These are phyloP conservation scores for Maccullochella peelii DNA, from an alignment of 2,113 vertebrate species.

Conservation along the genomic window DNA sequence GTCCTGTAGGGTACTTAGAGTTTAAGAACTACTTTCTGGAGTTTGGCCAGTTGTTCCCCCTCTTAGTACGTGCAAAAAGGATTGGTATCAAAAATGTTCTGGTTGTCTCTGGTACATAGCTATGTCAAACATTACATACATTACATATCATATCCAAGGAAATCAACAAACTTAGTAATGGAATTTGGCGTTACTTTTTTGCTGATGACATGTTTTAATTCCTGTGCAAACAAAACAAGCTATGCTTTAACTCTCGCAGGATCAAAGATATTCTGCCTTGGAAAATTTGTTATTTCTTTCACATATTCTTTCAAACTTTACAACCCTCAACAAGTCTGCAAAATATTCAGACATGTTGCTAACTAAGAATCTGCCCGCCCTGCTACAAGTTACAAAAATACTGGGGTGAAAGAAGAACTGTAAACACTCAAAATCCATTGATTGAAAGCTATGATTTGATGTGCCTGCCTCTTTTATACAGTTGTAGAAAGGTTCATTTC, in stretches of 20 bases:
- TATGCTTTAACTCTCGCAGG: not conserved
- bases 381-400: too few species aligned
- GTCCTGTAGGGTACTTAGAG: not conserved
- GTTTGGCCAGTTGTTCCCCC: not conserved
- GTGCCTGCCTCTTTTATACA: not conserved
- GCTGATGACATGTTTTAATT: not conserved
- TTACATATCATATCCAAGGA: not conserved
- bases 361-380: not conserved
- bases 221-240: not conserved
- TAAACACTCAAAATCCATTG: not conserved
- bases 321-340: not conserved
- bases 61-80: conserved; percentile 23
- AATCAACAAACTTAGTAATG: not conserved
- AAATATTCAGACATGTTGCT: not conserved
- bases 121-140: not conserved
- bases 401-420: not conserved
- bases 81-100: conserved; percentile 40
- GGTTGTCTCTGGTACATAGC: not conserved
- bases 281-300: not conserved
- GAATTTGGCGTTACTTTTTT: not conserved
- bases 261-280: not conserved
- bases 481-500: not conserved
- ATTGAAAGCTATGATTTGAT: not conserved
- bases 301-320: not conserved
- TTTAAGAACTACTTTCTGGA: not conserved